Evolutionary conservation across 2,888 invertebrate genomes (phyloP).

Genomic region (Nomada fucata): DNA sequence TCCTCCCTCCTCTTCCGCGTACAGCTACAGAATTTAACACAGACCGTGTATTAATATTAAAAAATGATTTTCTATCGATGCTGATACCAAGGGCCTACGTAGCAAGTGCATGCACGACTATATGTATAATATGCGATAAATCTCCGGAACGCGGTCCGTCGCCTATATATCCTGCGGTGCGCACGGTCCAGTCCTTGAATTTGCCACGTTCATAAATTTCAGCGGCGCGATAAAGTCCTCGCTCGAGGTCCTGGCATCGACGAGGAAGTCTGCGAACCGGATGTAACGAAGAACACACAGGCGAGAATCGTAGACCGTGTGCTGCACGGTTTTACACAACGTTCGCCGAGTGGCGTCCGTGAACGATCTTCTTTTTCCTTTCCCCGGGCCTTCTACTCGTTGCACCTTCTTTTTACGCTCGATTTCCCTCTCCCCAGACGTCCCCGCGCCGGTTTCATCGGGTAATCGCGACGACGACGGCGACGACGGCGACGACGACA

Average conservation of each 20-base stretch:
- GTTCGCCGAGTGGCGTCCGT: conserved; percentile 41
- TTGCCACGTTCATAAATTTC: conserved; percentile 68
- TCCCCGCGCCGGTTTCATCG: conserved; percentile 16
- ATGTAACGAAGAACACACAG: conserved; percentile 57
- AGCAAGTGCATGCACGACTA: background rate
- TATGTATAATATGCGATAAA: conserved; percentile 50
- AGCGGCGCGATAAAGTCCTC: conserved; percentile 66
- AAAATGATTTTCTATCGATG: background rate
- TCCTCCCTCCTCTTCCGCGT: too few relatives aligned
- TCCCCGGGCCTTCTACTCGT: conserved; percentile 4
- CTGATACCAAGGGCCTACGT: conserved; percentile 10
- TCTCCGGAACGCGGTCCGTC: conserved; percentile 37
- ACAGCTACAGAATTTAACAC: too few relatives aligned
- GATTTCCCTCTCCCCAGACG: conserved; percentile 3
- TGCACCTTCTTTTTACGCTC: conserved; percentile 21
- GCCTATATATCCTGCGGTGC: conserved; percentile 41
- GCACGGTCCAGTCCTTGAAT: conserved; percentile 55
- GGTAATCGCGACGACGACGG: conserved; percentile 58
- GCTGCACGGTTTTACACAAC: conserved; percentile 16
- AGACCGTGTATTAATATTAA: background rate
- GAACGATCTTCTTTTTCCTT: conserved; percentile 57
- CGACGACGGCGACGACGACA: conserved; percentile 48
- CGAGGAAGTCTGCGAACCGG: conserved; percentile 67
- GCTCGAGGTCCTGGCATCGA: conserved; percentile 59
- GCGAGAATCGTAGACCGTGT: conserved; percentile 41